Evolutionary conservation across 2,113 vertebrate genomes (phyloP).

Genomic region (Cyprinodon brontotheroides): DNA sequence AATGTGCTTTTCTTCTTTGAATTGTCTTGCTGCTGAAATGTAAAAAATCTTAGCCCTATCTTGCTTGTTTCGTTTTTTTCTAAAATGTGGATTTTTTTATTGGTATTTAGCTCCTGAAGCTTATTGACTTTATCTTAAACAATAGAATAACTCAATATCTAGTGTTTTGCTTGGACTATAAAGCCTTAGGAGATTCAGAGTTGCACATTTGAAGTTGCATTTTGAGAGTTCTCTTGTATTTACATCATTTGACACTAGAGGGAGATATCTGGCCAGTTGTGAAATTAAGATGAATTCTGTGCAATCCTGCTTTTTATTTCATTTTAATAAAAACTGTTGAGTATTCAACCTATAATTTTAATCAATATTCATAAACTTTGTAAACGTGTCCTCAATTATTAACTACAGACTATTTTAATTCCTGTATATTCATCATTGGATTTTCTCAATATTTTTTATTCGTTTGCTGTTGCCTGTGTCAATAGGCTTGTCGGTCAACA

Average conservation of each 20-base stretch:
- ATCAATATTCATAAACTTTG: too few relatives aligned
- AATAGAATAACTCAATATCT: not conserved
- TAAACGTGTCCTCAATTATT: too few relatives aligned
- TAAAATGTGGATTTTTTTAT: not conserved
- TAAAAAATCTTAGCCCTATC: too few relatives aligned
- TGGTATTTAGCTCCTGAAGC: not conserved
- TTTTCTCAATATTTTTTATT: slow-evolving; percentile 8
- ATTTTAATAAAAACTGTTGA: too few relatives aligned
- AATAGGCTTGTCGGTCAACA: not conserved
- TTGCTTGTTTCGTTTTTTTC: not conserved
- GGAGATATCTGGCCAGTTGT: slow-evolving; percentile 56
- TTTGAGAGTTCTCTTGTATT: slow-evolving; percentile 15
- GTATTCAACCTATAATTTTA: too few relatives aligned
- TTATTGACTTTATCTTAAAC: not conserved
- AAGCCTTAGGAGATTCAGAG: not conserved
- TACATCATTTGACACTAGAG: slow-evolving; percentile 59
- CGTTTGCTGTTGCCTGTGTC: not conserved
- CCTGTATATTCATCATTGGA: too few relatives aligned
- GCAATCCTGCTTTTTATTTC: slow-evolving; percentile 23
- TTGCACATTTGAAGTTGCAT: not conserved
- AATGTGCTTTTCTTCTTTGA: too few relatives aligned
- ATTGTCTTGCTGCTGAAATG: too few relatives aligned
- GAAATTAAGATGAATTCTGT: slow-evolving; percentile 37
- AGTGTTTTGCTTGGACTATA: not conserved
- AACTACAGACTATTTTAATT: too few relatives aligned